Conservation (phyloP, 2,113 vertebrate genomes). For the Dascyllus trimaculatus region DNA sequence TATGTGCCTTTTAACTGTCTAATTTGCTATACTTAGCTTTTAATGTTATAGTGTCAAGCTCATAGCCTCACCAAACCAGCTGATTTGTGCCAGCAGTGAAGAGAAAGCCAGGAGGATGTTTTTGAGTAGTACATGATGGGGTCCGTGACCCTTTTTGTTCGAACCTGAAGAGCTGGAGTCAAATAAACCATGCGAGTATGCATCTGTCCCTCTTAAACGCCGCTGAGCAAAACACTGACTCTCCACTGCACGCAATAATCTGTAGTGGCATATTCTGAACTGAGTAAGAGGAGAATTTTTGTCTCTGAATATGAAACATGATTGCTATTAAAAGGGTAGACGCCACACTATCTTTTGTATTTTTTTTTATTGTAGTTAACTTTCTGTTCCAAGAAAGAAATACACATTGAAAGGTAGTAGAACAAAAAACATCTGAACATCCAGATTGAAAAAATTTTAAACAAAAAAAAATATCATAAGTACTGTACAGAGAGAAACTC, state of each 20-base stretch:
- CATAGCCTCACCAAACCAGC: neutral
- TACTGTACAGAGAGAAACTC: conserved; percentile 35
- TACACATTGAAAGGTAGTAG: conserved; percentile 56
- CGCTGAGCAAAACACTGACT: no score
- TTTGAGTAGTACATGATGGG: neutral
- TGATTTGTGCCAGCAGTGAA: neutral
- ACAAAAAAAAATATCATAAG: conserved; percentile 26
- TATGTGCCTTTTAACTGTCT: conserved; percentile 3
- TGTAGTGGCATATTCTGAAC: neutral
- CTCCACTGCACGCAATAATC: neutral
- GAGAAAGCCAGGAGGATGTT: neutral
- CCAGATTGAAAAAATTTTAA: conserved; percentile 33
- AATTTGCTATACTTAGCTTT: conserved; percentile 15
- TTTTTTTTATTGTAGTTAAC: conserved; percentile 56
- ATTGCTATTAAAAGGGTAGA: conserved; percentile 24
- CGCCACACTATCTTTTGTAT: conserved; percentile 9
- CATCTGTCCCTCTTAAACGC: no score
- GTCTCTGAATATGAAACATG: neutral
- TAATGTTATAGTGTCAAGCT: neutral
- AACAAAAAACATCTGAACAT: conserved; percentile 45
- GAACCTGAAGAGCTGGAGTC: neutral
- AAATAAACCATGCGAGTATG: neutral
- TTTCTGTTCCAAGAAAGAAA: conserved; percentile 50
- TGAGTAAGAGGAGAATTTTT: conserved; percentile 9
- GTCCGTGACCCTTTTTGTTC: neutral